Evolutionary conservation across 2,113 vertebrate genomes (phyloP), one percentile per base, ranked within the genome.

Genomic region (Gorilla gorilla): DNA sequence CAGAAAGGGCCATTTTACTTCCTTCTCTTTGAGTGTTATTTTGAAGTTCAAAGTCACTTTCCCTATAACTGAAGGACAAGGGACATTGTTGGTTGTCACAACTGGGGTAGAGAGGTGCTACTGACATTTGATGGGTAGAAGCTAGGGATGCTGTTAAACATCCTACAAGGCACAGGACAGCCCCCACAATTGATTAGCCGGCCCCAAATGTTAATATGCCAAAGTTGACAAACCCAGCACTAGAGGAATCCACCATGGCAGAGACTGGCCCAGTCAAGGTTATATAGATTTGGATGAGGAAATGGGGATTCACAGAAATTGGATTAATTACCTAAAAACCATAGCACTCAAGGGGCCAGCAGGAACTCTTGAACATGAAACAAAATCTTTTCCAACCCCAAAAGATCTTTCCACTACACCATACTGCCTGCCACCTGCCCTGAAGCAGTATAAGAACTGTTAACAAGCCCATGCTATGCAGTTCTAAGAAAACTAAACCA

Each of bases 1-100:
- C 35, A 6, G 10, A 27, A 40, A 22, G n/a, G 16, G 17, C 30
- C 85, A 35, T 35, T 45, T 78, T 50, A 75, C 57, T 52, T 45
- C 18, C 14, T 40, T 55, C 35, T 43, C 17, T 85, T 61, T 55
- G 4, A 18, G 55, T 68, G 4, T 43, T 50, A 17, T 85, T 79
- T 45, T 76, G 25, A 90, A 75, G 86, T 76, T 82, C n/a, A 84
- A 95, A 90, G 79, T 72, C 73, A 61, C 43, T 90, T 75, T 81
- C 25, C 50, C n/a, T 88, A 40, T 12, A 35, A 12, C 25, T 95
- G 40, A 61, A 38, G 35, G 2, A 22, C 30, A 52, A 43, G 27
- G 43, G 32, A 87, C 50, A 70, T n/a, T 48, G 66, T 13, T n/a
- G 78, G 61, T 40, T 70, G 79, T 93, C 40, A 38, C n/a, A 76